Evolutionary conservation across 1,140 invertebrate species (phyloP).

Genomic region (Drosophila tsacasi): DNA sequence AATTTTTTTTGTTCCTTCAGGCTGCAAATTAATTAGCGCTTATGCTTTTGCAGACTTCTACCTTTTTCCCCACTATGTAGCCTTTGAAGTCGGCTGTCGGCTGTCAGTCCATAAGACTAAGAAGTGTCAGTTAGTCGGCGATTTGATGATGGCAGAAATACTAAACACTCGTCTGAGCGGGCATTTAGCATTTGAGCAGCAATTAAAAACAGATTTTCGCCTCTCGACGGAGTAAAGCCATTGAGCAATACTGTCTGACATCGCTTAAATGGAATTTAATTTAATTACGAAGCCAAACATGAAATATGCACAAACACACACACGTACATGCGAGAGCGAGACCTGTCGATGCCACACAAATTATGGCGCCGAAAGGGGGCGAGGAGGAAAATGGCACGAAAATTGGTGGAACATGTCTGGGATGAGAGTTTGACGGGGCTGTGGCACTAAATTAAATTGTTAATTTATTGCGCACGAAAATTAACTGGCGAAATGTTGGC

Average conservation of each 20-base stretch:
- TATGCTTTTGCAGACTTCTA: slow-evolving; percentile 9
- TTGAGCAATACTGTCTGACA: slow-evolving; percentile 28
- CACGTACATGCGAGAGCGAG: background rate
- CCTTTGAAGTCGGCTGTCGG: slow-evolving; percentile 50
- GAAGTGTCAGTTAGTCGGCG: slow-evolving; percentile 12
- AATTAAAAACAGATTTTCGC: slow-evolving; percentile 32
- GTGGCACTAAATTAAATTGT: slow-evolving; percentile 80
- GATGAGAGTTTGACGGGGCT: slow-evolving; percentile 11
- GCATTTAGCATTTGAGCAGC: slow-evolving; percentile 23
- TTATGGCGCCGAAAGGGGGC: slow-evolving; percentile 28
- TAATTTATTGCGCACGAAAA: slow-evolving; percentile 80
- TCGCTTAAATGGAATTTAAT: slow-evolving; percentile 62
- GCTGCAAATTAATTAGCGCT: slow-evolving; percentile 60
- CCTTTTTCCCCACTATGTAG: background rate
- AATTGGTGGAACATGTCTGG: slow-evolving; percentile 1
- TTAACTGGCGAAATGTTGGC: slow-evolving; percentile 66
- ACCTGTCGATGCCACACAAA: slow-evolving; percentile 28
- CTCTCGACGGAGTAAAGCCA: background rate
- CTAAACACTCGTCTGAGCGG: slow-evolving; percentile 14
- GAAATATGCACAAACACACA: slow-evolving; percentile 32
- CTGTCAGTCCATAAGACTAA: slow-evolving; percentile 25
- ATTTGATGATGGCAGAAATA: slow-evolving; percentile 1
- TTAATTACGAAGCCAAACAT: slow-evolving; percentile 66
- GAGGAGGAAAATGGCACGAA: slow-evolving; percentile 2
- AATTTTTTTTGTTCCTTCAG: background rate